Conservation (phyloP, 2,888 invertebrate species). For the Pterostichus niger region DNA sequence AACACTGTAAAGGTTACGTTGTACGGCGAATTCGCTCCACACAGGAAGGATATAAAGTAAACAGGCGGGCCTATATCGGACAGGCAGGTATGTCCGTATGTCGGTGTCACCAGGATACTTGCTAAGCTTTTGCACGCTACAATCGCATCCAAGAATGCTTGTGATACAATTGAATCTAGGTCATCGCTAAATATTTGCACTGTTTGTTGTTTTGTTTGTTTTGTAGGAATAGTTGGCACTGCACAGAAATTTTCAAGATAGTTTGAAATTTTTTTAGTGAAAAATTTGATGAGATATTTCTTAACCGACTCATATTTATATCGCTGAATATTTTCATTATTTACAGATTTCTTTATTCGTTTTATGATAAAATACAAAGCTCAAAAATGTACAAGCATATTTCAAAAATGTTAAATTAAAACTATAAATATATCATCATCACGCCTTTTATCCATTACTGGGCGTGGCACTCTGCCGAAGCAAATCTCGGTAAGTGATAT, state of each 20-base stretch:
- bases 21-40: not conserved
- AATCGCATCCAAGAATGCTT: not conserved
- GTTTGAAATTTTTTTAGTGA: conserved; percentile 10
- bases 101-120: conserved; percentile 22
- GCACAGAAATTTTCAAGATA: conserved; percentile 20
- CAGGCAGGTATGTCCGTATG: not conserved
- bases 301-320: no score
- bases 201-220: conserved; percentile 28
- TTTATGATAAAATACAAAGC: no score
- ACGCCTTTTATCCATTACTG: no score
- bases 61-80: no score
- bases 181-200: conserved; percentile 25
- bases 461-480: no score
- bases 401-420: no score
- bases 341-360: not conserved
- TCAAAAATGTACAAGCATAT: no score
- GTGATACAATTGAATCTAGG: conserved; percentile 19
- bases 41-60: conserved; percentile 35
- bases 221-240: conserved; percentile 9
- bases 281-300: no score
- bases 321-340: not conserved
- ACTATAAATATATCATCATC: no score
- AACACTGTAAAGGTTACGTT: conserved; percentile 49
- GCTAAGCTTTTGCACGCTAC: conserved; percentile 27
- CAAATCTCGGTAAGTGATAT: no score